A percentile compares a stretch with the other conserved stretches of the same genome.
Conservation (phyloP, 2,113 vertebrate species). For the Entomyzon cyanotis region DNA sequence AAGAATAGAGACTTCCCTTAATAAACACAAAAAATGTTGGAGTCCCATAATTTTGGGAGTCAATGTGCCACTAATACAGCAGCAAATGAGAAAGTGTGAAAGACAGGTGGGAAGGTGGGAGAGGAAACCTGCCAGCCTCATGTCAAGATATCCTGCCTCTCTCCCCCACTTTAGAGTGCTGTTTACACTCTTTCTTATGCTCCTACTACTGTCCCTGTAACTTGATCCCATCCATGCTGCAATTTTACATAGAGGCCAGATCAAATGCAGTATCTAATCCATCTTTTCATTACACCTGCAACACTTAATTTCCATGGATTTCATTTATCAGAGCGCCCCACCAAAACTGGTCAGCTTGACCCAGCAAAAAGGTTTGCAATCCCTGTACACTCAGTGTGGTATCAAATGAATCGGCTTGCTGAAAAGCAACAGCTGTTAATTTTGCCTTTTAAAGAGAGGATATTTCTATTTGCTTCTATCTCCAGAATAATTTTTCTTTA, state of each 20-base stretch:
- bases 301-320: not conserved
- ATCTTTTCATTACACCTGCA: not conserved
- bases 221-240: not conserved
- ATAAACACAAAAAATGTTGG: not conserved
- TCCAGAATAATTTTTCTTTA: not conserved
- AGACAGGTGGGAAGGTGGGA: not conserved
- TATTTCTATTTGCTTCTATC: not conserved
- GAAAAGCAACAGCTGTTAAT: not conserved
- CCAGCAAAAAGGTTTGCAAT: not conserved
- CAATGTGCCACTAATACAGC: not conserved
- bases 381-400: fast-evolving
- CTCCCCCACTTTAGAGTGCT: not conserved
- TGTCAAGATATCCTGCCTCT: not conserved
- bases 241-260: not conserved
- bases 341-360: not conserved
- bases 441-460: not conserved
- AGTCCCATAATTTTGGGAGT: not conserved
- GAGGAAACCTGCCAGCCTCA: not conserved
- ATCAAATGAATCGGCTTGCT: not conserved
- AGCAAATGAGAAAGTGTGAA: not conserved
- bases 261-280: not conserved
- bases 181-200: not conserved
- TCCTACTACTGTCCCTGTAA: not conserved
- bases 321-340: not conserved
- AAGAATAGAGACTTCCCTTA: not conserved